A percentile compares a stretch with the other conserved stretches of the same genome.
phyloP scores from a whole-genome alignment of 2,888 invertebrate species.

The Acanthococcus lagerstroemiae region DNA sequence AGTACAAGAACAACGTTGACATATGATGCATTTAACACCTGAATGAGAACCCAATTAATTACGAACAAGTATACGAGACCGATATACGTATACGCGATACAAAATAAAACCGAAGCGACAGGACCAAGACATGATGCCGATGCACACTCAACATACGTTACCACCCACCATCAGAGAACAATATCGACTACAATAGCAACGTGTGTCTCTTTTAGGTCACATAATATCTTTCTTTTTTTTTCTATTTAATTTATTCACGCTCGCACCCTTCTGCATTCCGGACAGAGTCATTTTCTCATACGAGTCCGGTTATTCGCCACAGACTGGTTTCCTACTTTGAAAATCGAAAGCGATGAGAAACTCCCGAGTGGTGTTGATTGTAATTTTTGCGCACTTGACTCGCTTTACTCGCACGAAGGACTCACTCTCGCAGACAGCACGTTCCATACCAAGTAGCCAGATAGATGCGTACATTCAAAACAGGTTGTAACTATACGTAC shows the following conservation, averaged over 20 bases:
- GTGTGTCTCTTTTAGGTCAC: slow-evolving; percentile 1
- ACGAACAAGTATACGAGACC: slow-evolving; percentile 3
- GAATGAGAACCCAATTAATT: slow-evolving; percentile 23
- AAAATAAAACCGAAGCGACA: no score
- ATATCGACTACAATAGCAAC: slow-evolving; percentile 9
- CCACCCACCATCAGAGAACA: slow-evolving; percentile 7
- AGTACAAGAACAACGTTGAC: slow-evolving; percentile 13
- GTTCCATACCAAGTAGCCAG: no score
- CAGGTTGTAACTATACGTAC: no score
- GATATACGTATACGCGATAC: no score
- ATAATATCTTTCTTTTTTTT: no score
- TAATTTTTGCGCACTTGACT: no score
- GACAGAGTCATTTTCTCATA: neutral
- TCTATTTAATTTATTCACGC: slow-evolving; percentile 9
- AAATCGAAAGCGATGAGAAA: no score
- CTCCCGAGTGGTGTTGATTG: no score
- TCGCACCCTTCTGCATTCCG: neutral
- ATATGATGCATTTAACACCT: slow-evolving; percentile 22
- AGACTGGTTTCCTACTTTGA: neutral
- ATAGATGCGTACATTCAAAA: no score
- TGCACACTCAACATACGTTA: neutral
- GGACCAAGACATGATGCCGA: slow-evolving; percentile 3
- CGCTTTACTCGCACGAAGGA: no score
- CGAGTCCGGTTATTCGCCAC: neutral
- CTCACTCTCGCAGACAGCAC: no score